Evolutionary conservation across 2,888 invertebrate species (phyloP), one percentile per base, ranked within the genome.

Genomic region (Frankliniella fusca): DNA sequence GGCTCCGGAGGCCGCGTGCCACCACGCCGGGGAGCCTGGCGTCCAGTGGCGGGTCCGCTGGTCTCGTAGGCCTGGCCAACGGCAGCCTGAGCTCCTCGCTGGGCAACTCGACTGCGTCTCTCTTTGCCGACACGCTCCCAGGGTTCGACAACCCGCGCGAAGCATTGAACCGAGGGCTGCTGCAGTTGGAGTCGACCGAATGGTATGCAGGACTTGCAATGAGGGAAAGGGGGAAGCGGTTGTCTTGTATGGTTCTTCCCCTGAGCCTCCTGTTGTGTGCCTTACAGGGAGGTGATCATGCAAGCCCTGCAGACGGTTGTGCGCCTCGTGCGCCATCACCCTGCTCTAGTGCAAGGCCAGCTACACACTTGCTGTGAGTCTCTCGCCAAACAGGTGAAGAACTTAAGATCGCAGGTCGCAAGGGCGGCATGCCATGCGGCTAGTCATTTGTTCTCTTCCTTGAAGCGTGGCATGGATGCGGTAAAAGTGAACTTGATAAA

Each of bases 341-440:
- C 92, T 0, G 94, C 93, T 38, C 87, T 90, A 23, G 85, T 93
- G 76, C 91, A 92, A 82, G 86, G 90, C 0, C 92, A 94, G 84
- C 91, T 94, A 83, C 94, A 89, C 48, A 87, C 94, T 80, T 91
- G 93, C 48, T 90, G 93, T 48, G 93, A 92, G 88, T 90, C 92
- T 83, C 88, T 96, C 48, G 92, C 94, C 0, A 90, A 91, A 83
- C 94, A 97, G 86, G 93, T 96, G 80, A 94, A 94, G 85, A 98
- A 97, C 88, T 90, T 99, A 83, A 91, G 99, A 48, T 98, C 98
- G 0, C 96, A 97, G 87, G 97, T 97, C 0, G 83, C 84, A 11
- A 91, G 98, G 81, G 92, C 94, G 7, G 97, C 98, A 23, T 97
- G 98, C 86, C 91, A 93, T 84, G 92, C 95, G 11, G 90, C 97